A percentile compares a stretch with the other conserved stretches of the same genome.
These are phyloP conservation scores for Sebastes kiyomatsui DNA, from an alignment of 2,797 vertebrate species.

Conservation along the genomic window DNA sequence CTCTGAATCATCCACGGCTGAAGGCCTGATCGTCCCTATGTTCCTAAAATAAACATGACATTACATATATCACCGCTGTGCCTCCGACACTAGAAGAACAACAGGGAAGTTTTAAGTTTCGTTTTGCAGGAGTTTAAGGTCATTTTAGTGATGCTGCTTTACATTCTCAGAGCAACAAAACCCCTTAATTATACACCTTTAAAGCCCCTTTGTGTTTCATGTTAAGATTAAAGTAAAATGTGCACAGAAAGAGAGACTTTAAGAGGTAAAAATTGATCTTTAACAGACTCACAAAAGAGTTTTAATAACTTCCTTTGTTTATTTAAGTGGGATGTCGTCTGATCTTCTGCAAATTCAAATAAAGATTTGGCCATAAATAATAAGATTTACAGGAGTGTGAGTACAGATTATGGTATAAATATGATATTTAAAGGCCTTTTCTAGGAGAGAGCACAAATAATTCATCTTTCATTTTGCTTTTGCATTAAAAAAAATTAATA, in stretches of 20 bases:
- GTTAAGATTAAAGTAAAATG: background rate
- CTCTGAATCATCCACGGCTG: slow-evolving; percentile 43
- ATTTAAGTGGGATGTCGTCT: background rate
- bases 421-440: background rate
- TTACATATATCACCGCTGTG: background rate
- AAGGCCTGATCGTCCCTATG: slow-evolving; percentile 14
- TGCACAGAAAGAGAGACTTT: accelerated
- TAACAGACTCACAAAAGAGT: background rate
- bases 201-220: background rate
- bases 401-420: background rate
- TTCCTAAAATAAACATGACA: slow-evolving; percentile 24
- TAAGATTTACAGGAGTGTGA: no score
- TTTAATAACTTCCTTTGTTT: background rate
- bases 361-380: background rate
- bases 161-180: background rate
- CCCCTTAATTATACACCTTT: accelerated
- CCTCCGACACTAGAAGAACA: background rate
- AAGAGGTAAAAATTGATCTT: background rate
- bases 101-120: background rate
- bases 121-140: background rate
- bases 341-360: background rate
- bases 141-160: background rate
- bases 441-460: background rate
- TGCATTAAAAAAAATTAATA: no score
- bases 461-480: background rate